phyloP scores from a whole-genome alignment of 2,888 invertebrate species.

The Eristalis tenax region DNA sequence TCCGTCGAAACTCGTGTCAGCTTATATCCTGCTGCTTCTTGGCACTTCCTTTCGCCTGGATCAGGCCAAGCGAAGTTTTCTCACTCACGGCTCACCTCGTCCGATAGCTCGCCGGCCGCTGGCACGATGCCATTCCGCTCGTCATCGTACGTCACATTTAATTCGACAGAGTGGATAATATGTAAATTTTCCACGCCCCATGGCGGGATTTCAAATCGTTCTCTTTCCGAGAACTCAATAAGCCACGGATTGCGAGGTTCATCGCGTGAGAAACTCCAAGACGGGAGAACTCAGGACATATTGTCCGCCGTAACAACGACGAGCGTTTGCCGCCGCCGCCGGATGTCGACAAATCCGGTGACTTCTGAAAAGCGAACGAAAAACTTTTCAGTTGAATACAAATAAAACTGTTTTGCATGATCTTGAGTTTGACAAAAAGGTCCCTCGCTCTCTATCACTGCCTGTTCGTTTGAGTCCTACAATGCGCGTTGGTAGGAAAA shows the following conservation, averaged over 20 bases:
- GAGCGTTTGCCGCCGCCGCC: neutral
- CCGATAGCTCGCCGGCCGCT: neutral
- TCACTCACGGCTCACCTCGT: conserved; percentile 10
- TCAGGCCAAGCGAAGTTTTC: conserved; percentile 27
- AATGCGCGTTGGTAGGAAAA: neutral
- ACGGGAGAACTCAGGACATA: neutral
- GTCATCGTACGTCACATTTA: conserved; percentile 16
- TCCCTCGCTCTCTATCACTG: neutral
- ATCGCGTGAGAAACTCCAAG: neutral
- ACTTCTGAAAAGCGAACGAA: conserved; percentile 10
- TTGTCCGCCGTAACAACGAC: conserved; percentile 2
- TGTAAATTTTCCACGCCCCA: conserved; percentile 37
- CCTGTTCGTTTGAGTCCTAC: too few species aligned
- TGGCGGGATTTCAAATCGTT: conserved; percentile 31
- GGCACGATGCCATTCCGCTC: neutral
- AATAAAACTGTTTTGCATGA: conserved; percentile 16
- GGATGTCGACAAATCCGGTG: conserved; percentile 1
- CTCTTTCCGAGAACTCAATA: conserved; percentile 39
- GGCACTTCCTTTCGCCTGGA: neutral
- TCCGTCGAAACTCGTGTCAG: conserved; percentile 44
- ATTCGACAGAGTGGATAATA: conserved; percentile 47
- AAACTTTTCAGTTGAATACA: conserved; percentile 43
- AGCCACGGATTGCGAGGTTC: neutral
- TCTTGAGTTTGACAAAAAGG: conserved; percentile 1
- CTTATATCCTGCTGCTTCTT: conserved; percentile 24